phyloP scores from a whole-genome alignment of 2,888 invertebrate genomes.

The Eristalis tenax region DNA sequence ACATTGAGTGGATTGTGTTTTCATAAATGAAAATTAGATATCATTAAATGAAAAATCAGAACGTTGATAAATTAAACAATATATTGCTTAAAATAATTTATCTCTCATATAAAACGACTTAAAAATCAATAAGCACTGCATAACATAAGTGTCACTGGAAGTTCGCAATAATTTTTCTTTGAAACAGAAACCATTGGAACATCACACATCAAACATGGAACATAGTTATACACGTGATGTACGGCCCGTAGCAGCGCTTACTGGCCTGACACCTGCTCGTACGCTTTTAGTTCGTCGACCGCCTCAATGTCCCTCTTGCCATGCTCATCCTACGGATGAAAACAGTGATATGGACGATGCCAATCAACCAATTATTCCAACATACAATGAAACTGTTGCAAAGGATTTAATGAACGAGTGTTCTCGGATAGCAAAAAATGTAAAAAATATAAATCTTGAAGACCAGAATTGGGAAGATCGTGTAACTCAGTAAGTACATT shows the following conservation, averaged over 20 bases:
- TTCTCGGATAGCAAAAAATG: slow-evolving; percentile 85
- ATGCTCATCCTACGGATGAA: slow-evolving; percentile 79
- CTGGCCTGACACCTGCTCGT: slow-evolving; percentile 77
- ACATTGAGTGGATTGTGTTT: neutral
- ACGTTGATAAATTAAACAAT: slow-evolving; percentile 7
- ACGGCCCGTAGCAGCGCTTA: slow-evolving; percentile 75
- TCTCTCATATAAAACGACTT: neutral
- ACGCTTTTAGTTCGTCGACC: slow-evolving; percentile 79
- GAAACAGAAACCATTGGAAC: slow-evolving; percentile 44
- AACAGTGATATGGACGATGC: slow-evolving; percentile 82
- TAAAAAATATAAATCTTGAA: slow-evolving; percentile 83
- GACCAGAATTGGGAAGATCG: slow-evolving; percentile 87
- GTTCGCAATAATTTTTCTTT: neutral
- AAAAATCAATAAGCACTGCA: no score
- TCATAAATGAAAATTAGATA: neutral
- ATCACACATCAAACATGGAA: slow-evolving; percentile 82
- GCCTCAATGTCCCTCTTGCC: slow-evolving; percentile 80
- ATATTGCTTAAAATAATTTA: neutral
- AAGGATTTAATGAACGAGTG: slow-evolving; percentile 88
- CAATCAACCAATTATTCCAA: slow-evolving; percentile 80
- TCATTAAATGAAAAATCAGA: neutral
- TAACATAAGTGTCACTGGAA: neutral
- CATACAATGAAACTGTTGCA: slow-evolving; percentile 84
- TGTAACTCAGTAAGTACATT: slow-evolving; percentile 83
- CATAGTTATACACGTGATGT: slow-evolving; percentile 87